Base-by-base conservation (phyloP, 92 coral and sea anemone species). In the Chrysogorgia sp. region DNA sequence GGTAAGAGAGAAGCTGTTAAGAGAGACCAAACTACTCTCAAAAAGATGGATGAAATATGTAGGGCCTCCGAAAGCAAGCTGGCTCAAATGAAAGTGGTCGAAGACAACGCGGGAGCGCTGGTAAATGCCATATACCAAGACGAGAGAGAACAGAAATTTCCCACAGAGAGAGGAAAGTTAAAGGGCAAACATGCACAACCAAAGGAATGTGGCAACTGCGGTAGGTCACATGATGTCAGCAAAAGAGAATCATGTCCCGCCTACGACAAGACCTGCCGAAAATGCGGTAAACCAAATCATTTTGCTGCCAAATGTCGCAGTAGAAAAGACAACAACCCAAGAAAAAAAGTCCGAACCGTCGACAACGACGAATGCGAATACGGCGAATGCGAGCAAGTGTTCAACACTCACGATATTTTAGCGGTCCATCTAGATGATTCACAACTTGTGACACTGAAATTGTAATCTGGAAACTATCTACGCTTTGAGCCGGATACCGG, bases 401-500 rank as follows among this genome's bases (percentile, higher is more conserved):
- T 58, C n/a, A n/a, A n/a, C n/a, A 50, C 63, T 48, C 43, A 28
- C 0, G 84, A 84, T 29, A 66, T 77, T 26, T n/a, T 83, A 37
- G 67, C 88, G 31, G 65, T 77, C 49, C 53, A 41, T 35, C 64
- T 83, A 17, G 85, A 85, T 53, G 76, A 80, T 62, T 69, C 88
- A 26, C 85, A 85, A 70, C 80, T 77, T 17, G 84, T 84, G 71
- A 84, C 79, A 31, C 30, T 83, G 76, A 76, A 77, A 55, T 72
- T 84, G 45, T 85, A 84, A 47, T 80, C 88, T 49, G 74, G 88
- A 19, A 84, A 70, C 41, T 83, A 30, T 43, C 31, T 75, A 34
- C 81, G 81, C 59, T 84, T 77, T 74, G 84, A 84, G 76, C 88
- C 85, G 19, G 77, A 80, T 35, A 71, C 85, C 30, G 88, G 84